Base-by-base conservation (phyloP, 2,113 vertebrate genomes). In the Lophotis ruficrista region DNA sequence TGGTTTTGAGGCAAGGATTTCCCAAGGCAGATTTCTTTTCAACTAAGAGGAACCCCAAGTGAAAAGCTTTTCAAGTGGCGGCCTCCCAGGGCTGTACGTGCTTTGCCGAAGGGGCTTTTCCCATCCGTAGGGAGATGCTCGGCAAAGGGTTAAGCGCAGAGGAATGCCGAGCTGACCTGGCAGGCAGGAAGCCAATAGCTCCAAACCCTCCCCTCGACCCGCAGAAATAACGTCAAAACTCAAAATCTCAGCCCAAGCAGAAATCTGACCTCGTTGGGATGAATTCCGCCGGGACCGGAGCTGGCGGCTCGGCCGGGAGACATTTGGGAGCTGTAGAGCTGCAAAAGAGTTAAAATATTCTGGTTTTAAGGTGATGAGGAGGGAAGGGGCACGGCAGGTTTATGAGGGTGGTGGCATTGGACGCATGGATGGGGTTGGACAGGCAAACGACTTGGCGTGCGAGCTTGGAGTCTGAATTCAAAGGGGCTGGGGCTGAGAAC, bases 21-120 rank as follows among this genome's bases (percentile, higher is more conserved):
- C 25, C 22, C 18, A 50, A 51, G 25, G 12, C 23, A 30, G 47
- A 12, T 12, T 20, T 21, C 35, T 35, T 19, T 33, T 7, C 3
- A 1, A 4, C n/a, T 15, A 27, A 50, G 21, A 56, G 12, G 3
- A 31, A 5, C 41, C 37, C 25, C 8, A 48, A 4, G 11, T 16
- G 37, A 62, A 33, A 54, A 60, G 15, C 11, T 61, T 71, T 7
- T 4, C 38, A 30, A 30, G 30, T 0, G 0, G 4, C 48, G 48
- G 15, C 37, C 20, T n/a, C 37, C 25, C 2, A 1, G 24, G 6
- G 9, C 17, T 8, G 21, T 6, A 25, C 6, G 4, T n/a, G 70
- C 54, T 72, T 53, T 53, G 14, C 56, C 0, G 0, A 20, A 64
- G 31, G 53, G 66, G 45, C 38, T 82, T 82, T 35, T 68, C 51